Conservation (phyloP, 2,888 invertebrate genomes). For the Cephus pulcher region DNA sequence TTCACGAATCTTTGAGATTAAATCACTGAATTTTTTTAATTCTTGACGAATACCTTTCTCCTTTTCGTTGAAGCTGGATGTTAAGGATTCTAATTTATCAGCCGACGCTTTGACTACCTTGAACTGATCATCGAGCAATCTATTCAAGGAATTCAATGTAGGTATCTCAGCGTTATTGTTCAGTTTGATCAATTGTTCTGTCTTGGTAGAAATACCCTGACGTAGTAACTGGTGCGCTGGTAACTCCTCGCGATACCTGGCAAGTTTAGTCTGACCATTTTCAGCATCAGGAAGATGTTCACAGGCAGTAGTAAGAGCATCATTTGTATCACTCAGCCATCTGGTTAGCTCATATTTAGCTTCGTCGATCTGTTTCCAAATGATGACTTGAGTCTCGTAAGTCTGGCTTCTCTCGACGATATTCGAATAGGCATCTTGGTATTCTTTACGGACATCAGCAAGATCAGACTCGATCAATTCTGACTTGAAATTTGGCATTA, state of each 20-base stretch:
- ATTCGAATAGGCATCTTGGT: slow-evolving; percentile 79
- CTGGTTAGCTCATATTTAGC: slow-evolving; percentile 84
- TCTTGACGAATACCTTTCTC: slow-evolving; percentile 79
- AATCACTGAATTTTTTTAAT: slow-evolving; percentile 78
- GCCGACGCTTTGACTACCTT: slow-evolving; percentile 79
- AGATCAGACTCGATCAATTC: slow-evolving; percentile 71
- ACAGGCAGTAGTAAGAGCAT: slow-evolving; percentile 79
- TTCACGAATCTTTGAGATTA: slow-evolving; percentile 80
- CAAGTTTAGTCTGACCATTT: slow-evolving; percentile 80
- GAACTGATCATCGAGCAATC: slow-evolving; percentile 81
- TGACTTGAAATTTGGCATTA: slow-evolving; percentile 75
- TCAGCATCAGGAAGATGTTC: slow-evolving; percentile 85
- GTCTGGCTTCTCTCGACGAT: slow-evolving; percentile 81
- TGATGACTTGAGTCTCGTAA: slow-evolving; percentile 88
- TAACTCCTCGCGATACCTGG: slow-evolving; percentile 88
- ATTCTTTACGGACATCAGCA: slow-evolving; percentile 73
- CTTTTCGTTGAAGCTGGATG: slow-evolving; percentile 79
- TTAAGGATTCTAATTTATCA: slow-evolving; percentile 78
- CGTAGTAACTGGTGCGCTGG: slow-evolving; percentile 82
- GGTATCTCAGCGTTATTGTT: slow-evolving; percentile 77
- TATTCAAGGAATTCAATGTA: slow-evolving; percentile 75
- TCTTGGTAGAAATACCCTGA: slow-evolving; percentile 83
- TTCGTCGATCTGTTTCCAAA: slow-evolving; percentile 93
- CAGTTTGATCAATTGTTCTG: slow-evolving; percentile 81
- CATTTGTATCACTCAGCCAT: slow-evolving; percentile 88